Percentiles rank a stretch among this genome's conserved stretches.
phyloP scores from a whole-genome alignment of 2,797 vertebrate species.

The Hydrophis major region DNA sequence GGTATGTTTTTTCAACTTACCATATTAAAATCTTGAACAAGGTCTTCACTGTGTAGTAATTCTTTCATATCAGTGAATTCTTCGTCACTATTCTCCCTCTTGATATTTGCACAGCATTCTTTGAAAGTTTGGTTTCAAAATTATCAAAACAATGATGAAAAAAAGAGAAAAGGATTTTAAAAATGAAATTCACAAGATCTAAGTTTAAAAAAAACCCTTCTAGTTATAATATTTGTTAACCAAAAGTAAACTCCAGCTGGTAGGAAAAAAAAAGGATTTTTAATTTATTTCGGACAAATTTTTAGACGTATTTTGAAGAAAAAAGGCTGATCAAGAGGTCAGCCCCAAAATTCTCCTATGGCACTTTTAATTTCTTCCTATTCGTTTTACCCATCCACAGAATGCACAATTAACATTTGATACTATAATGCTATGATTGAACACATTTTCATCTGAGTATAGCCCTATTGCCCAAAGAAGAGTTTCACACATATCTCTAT shows the following conservation, averaged over 20 bases:
- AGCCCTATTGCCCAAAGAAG: neutral
- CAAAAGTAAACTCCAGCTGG: neutral
- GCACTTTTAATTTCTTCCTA: neutral
- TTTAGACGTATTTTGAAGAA: neutral
- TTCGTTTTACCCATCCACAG: neutral
- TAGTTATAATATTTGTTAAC: neutral
- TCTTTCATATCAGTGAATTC: slow-evolving; percentile 73
- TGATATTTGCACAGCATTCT: slow-evolving; percentile 74
- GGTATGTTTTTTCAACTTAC: slow-evolving; percentile 64
- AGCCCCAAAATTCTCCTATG: neutral
- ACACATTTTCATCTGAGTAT: neutral
- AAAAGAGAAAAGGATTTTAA: slow-evolving; percentile 52
- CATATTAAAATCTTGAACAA: slow-evolving; percentile 79
- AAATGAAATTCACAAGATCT: slow-evolving; percentile 27
- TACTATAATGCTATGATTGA: neutral
- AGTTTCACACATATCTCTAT: neutral
- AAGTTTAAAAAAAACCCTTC: neutral
- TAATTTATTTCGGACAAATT: neutral
- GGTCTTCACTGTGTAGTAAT: slow-evolving; percentile 70
- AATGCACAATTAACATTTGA: neutral
- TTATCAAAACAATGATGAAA: slow-evolving; percentile 34
- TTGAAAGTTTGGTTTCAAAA: slow-evolving; percentile 62
- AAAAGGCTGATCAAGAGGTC: neutral
- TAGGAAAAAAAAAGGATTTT: neutral
- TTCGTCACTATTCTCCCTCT: slow-evolving; percentile 75